A percentile compares a stretch with the other conserved stretches of the same genome.
Conservation (phyloP, 2,888 invertebrate species). For the Euproctis similis region DNA sequence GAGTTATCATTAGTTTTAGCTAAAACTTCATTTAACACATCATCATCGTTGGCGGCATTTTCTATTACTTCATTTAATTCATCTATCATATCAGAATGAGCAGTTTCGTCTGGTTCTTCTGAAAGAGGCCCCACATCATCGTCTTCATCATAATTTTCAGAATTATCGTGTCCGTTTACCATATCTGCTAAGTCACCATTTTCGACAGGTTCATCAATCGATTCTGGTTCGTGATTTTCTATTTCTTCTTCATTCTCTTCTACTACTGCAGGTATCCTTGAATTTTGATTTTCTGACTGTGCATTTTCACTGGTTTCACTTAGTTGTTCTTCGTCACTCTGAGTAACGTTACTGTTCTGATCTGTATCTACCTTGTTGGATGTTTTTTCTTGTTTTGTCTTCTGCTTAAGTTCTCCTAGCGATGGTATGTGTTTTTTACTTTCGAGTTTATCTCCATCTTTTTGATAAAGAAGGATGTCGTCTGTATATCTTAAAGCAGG, state of each 20-base stretch:
- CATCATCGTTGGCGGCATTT: slow-evolving; percentile 21
- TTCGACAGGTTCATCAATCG: slow-evolving; percentile 8
- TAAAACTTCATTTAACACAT: slow-evolving; percentile 19
- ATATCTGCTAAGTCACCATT: not conserved
- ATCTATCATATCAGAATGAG: not conserved
- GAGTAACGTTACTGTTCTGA: slow-evolving; percentile 3
- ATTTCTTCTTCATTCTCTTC: slow-evolving; percentile 11
- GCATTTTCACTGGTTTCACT: slow-evolving; percentile 7
- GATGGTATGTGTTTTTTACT: slow-evolving; percentile 16
- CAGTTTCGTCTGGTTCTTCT: slow-evolving; percentile 8
- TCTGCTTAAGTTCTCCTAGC: slow-evolving; percentile 10
- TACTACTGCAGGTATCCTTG: slow-evolving; percentile 3
- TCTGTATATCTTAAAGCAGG: slow-evolving; percentile 31
- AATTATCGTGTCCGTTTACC: slow-evolving; percentile 5
- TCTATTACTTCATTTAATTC: slow-evolving; percentile 10
- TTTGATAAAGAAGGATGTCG: slow-evolving; percentile 24
- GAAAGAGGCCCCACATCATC: slow-evolving; percentile 7
- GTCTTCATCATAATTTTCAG: no score
- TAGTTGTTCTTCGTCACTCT: slow-evolving; percentile 11
- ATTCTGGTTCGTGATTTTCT: slow-evolving; percentile 1
- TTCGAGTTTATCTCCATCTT: slow-evolving; percentile 11
- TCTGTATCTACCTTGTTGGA: slow-evolving; percentile 4
- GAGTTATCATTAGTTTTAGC: slow-evolving; percentile 19
- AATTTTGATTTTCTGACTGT: slow-evolving; percentile 2
- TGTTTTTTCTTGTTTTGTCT: slow-evolving; percentile 10